Evolutionary conservation across 92 coral and sea anemone genomes (phyloP).

Genomic region (Porites evermanni): DNA sequence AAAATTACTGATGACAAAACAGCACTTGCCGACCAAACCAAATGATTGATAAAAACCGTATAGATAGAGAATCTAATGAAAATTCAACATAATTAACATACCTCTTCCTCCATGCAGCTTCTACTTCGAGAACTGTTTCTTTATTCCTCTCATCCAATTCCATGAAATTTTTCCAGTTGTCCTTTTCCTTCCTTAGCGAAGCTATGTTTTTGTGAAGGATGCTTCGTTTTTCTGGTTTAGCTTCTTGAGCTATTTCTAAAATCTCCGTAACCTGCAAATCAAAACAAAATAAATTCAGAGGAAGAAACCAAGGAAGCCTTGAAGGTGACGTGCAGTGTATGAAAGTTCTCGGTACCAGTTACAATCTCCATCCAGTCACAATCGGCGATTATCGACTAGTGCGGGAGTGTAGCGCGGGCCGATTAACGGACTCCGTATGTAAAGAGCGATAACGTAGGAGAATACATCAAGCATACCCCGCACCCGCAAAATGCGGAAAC

Average conservation of each 20-base stretch:
- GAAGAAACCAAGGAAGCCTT: no score
- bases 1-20: neutral
- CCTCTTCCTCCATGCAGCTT: slow-evolving; percentile 42
- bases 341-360: no score
- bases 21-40: neutral
- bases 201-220: slow-evolving; percentile 14
- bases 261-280: slow-evolving; percentile 30
- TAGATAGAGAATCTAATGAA: neutral
- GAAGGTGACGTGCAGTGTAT: neutral
- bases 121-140: slow-evolving; percentile 18
- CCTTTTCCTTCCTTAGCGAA: slow-evolving; percentile 30
- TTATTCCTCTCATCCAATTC: slow-evolving; percentile 42
- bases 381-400: no score
- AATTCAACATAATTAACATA: neutral
- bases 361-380: no score
- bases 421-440: no score
- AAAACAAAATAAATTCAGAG: neutral
- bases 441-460: no score
- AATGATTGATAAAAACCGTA: slow-evolving; percentile 3
- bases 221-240: neutral
- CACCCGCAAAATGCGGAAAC: no score
- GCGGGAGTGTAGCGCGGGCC: no score
- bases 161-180: slow-evolving; percentile 36
- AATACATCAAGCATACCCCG: no score
- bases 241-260: slow-evolving; percentile 13